Base-by-base conservation (phyloP, 2,113 vertebrate genomes). In the Hemiscyllium ocellatum region DNA sequence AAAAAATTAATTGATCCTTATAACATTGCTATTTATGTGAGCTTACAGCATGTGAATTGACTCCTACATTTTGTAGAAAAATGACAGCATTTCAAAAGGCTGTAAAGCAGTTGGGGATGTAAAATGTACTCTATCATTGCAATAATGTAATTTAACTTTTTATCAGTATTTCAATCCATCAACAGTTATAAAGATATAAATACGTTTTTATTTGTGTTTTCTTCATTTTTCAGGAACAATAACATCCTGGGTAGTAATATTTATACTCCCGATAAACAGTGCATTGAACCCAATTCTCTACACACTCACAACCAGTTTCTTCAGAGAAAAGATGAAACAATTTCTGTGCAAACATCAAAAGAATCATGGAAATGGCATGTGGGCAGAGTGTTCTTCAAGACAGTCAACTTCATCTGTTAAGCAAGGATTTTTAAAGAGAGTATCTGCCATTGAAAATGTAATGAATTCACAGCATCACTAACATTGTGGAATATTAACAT, bases 211-310 rank as follows among this genome's bases (percentile, higher is more conserved):
- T 72, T 95, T 24, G 42, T 33, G 26, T 37, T 56, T 68, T 95
- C 4, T 80, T n/a, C 56, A 96, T 96, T 56, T 95, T 96, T 91
- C 76, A 98, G 98, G 97, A 13, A 98, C 97, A 24, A 97, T 98
- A 96, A 98, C 97, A 96, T 98, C 97, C 96, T 98, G 97, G 97
- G 97, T 97, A 19, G 98, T 98, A 95, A 97, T 98, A 96, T 98
- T 98, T 96, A 97, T 98, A 96, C 97, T 99, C 42, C 98, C 98
- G 17, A 97, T 98, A 96, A 98, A 98, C 97, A 98, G 97, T 52
- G 98, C 98, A 95, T 97, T 98, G 96, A 99, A 98, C 96, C 97
- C 97, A 91, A 97, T 98, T 96, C 97, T 98, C 29, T 98, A 98
- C 96, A 98, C 98, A 0, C 96, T 98, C 95, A 98, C 98, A 96